A percentile compares a stretch with the other conserved stretches of the same genome.
Evolutionary conservation across 2,113 vertebrate species (phyloP).

Genomic region (Salvator merianae): DNA sequence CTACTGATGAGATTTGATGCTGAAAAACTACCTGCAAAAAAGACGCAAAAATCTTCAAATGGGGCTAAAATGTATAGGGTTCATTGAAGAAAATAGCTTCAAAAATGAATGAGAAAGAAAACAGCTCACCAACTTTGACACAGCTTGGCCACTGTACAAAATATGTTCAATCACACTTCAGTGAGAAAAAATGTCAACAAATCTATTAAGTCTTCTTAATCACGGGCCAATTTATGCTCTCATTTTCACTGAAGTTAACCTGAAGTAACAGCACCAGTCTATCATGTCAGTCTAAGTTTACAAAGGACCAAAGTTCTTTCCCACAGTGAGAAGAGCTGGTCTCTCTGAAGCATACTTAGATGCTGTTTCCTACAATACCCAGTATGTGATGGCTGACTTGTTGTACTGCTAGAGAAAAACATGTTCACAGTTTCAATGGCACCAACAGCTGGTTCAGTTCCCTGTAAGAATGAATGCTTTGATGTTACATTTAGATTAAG

Average conservation of each 20-base stretch:
- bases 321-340: not conserved
- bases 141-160: constrained; percentile 44
- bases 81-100: constrained; percentile 54
- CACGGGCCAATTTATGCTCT: not conserved
- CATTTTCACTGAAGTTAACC: constrained; percentile 9
- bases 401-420: not conserved
- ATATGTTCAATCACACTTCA: constrained; percentile 46
- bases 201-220: constrained; percentile 1
- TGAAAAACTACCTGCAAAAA: constrained; percentile 48
- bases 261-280: constrained; percentile 31
- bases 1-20: constrained; percentile 55
- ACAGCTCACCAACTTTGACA: constrained; percentile 5
- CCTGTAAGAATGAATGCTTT: not conserved
- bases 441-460: not conserved
- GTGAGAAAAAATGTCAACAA: constrained; percentile 27
- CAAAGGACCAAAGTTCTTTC: not conserved
- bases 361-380: not conserved
- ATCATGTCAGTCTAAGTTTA: constrained; percentile 39
- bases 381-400: not conserved
- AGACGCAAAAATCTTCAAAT: constrained; percentile 53
- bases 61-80: constrained; percentile 52
- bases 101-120: not conserved
- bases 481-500: not conserved
- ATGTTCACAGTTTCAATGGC: not conserved
- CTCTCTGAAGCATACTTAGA: not conserved